Evolutionary conservation across 1,140 invertebrate species (phyloP), one percentile per base, ranked within the genome.

Genomic region (Pectinophora gossypiella): DNA sequence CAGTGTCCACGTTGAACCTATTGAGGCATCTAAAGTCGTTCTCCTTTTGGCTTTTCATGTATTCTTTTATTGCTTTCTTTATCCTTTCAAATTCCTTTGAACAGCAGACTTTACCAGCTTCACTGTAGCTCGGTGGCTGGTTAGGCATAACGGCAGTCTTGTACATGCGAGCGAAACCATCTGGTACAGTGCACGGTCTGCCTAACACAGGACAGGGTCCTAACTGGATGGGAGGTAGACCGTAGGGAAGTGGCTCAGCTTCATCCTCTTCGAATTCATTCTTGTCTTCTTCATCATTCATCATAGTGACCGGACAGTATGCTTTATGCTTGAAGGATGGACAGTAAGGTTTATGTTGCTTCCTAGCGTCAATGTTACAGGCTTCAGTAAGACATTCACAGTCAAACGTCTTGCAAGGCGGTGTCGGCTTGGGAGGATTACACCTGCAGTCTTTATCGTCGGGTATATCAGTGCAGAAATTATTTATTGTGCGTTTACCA

Each of bases 161-260:
- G 32, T 87, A 87, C 84, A 87, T 87, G 56, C 76, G 75, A n/a
- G 84, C 75, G 51, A 85, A 87, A 9, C 84, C 84, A 54, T 87
- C 84, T 19, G 81, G 77, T 2, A 73, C 65, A 43, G 73, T 56
- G 35, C 84, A 87, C 3, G 84, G 81, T 56, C 76, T 68, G 16
- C 84, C 81, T 47, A 87, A 54, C n/a, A 87, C 72, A 51, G 84
- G 81, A 68, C 84, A 87, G 19, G 84, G 84, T 12, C 81, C 80
- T 6, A 87, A 72, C 48, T 76, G 56, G 7, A 87, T 74, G 1
- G 81, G 84, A 5, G 81, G 84, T 16, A 87, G 48, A 0, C 84
- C 84, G 47, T 87, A 87, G 2, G 84, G 80, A 35, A 85, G 42
- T 12, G 73, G 69, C 43, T 82, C 76, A 6, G 58, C 56, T 52